phyloP scores from a whole-genome alignment of 2,113 vertebrate genomes.

The Lasiurus cinereus region DNA sequence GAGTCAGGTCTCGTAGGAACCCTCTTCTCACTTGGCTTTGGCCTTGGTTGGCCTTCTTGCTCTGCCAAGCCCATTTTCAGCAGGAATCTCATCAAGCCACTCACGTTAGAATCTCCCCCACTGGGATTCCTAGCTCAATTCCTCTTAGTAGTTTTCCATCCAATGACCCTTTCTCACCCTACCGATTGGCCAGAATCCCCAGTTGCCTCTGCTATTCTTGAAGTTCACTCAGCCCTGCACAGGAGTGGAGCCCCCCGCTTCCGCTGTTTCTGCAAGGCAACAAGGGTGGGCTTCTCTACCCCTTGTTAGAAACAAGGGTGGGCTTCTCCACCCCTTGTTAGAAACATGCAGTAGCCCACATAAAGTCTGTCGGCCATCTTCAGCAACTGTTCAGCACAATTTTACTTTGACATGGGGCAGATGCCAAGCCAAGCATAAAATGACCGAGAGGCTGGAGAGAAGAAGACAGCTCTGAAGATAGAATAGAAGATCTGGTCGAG shows the following conservation, averaged over 20 bases:
- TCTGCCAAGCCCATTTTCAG: background rate
- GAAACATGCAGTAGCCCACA: background rate
- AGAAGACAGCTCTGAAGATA: background rate
- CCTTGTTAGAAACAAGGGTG: slow-evolving; percentile 50
- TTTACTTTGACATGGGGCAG: background rate
- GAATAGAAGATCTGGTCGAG: background rate
- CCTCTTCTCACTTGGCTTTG: background rate
- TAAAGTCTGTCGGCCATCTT: background rate
- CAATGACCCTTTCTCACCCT: background rate
- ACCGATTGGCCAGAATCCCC: too few species aligned
- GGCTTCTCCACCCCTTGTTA: too few species aligned
- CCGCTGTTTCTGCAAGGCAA: slow-evolving; percentile 47
- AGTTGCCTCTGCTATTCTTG: background rate
- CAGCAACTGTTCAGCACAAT: background rate
- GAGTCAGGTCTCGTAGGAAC: background rate
- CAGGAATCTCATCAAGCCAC: background rate
- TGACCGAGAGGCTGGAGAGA: background rate
- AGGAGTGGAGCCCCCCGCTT: slow-evolving; percentile 67
- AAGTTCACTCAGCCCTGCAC: background rate
- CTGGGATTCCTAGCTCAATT: background rate
- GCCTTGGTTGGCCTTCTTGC: too few species aligned
- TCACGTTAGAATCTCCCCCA: background rate
- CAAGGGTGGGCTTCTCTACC: slow-evolving; percentile 41
- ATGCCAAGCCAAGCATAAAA: background rate
- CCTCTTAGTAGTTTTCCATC: background rate